Evolutionary conservation across 2,797 vertebrate species (phyloP).

Genomic region (Sandelia bainsii): DNA sequence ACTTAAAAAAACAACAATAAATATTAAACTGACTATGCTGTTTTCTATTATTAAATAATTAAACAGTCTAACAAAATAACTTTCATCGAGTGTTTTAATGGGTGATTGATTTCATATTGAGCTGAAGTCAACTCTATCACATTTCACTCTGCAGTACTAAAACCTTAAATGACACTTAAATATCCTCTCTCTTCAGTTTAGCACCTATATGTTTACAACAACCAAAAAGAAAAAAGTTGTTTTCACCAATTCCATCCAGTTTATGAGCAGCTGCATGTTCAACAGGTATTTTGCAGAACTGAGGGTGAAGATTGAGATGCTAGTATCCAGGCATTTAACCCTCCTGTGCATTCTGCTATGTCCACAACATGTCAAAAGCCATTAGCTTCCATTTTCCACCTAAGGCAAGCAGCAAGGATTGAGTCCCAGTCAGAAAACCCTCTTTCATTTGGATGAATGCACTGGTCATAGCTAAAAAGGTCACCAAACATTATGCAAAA

Average conservation of each 20-base stretch:
- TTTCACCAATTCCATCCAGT: conserved; percentile 4
- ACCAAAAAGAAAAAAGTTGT: neutral
- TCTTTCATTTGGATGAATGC: conserved; percentile 75
- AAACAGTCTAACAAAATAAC: neutral
- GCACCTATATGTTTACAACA: neutral
- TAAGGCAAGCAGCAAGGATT: conserved; percentile 62
- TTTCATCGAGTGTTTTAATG: conserved; percentile 24
- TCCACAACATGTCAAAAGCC: conserved; percentile 72
- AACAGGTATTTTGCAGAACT: conserved; percentile 6
- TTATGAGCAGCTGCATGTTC: conserved; percentile 29
- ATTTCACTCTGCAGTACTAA: conserved; percentile 5
- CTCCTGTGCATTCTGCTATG: conserved; percentile 62
- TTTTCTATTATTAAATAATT: neutral
- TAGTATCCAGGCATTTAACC: conserved; percentile 60
- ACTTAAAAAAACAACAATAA: neutral
- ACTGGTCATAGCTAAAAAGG: conserved; percentile 68
- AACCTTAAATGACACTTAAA: neutral
- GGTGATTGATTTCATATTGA: conserved; percentile 10
- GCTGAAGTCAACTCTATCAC: neutral
- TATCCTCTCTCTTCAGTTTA: neutral
- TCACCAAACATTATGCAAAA: conserved; percentile 69
- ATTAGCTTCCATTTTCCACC: conserved; percentile 71
- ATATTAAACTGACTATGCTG: neutral
- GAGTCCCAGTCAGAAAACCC: conserved; percentile 67
- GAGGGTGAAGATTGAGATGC: conserved; percentile 44